Percentiles rank a stretch among this genome's conserved stretches.
Evolutionary conservation across 1,140 invertebrate species (phyloP).

Genomic region (Luehdorfia chinensis): DNA sequence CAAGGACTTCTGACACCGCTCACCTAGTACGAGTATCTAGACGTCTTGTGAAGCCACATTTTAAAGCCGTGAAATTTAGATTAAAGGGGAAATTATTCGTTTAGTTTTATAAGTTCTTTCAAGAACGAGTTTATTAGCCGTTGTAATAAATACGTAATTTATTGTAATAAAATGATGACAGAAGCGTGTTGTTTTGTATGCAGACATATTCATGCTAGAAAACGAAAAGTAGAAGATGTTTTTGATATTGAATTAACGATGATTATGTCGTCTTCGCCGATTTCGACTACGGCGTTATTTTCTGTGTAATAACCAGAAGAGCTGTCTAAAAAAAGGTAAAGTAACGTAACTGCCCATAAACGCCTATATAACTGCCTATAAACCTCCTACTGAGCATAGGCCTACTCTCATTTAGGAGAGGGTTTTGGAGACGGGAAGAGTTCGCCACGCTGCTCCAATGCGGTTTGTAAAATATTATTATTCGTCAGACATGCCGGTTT

Average conservation of each 20-base stretch:
- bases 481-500: no score
- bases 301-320: no score
- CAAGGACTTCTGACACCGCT: conserved; percentile 39
- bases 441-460: no score
- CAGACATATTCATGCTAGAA: background rate
- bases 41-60: conserved; percentile 6
- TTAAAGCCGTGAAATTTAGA: conserved; percentile 14
- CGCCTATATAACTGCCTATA: no score
- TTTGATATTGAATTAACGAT: background rate
- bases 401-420: no score
- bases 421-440: no score
- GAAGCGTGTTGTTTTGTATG: background rate
- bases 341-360: no score
- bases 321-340: no score
- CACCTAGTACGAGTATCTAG: conserved; percentile 25
- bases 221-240: background rate
- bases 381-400: no score
- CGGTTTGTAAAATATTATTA: no score
- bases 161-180: background rate
- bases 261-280: no score
- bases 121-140: background rate
- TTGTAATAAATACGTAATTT: background rate
- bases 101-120: background rate
- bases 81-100: conserved; percentile 2
- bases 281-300: no score